Conservation (phyloP, 1,140 invertebrate species). For the Zaprionus kolodkinae region DNA sequence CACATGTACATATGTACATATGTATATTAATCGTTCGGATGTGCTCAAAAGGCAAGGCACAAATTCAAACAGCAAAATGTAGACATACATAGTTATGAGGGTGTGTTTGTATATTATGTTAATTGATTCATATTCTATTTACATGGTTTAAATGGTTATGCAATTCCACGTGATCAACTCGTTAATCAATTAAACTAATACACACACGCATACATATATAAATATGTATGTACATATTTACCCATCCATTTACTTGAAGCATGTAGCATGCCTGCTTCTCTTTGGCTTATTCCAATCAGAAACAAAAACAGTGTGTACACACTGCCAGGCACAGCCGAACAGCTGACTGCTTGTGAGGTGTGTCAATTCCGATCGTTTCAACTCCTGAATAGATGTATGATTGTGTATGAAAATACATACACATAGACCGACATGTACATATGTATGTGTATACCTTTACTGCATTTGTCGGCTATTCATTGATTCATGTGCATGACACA, state of each 20-base stretch:
- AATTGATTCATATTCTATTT: conserved; percentile 8
- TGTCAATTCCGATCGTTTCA: conserved; percentile 24
- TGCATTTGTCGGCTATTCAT: conserved; percentile 26
- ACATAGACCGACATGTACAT: too few species aligned
- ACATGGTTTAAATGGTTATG: background rate
- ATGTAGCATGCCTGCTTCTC: conserved; percentile 7
- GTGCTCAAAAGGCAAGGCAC: background rate
- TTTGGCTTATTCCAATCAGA: background rate
- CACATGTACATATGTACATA: too few species aligned
- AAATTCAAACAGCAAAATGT: background rate
- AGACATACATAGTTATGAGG: background rate
- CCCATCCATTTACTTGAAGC: background rate
- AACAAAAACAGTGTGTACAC: conserved; percentile 30
- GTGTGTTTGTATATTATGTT: background rate
- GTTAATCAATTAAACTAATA: conserved; percentile 32
- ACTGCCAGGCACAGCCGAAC: conserved; percentile 6
- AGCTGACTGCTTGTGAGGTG: conserved; percentile 20
- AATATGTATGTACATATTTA: background rate
- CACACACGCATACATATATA: background rate
- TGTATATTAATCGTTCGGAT: background rate
- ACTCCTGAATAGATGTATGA: background rate
- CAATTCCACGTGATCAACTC: background rate
- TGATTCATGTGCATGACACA: conserved; percentile 43
- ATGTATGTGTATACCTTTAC: background rate
- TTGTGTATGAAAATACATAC: background rate